Evolutionary conservation across 2,888 invertebrate genomes (phyloP), one percentile per base, ranked within the genome.

Genomic region (Polydrusus cervinus): DNA sequence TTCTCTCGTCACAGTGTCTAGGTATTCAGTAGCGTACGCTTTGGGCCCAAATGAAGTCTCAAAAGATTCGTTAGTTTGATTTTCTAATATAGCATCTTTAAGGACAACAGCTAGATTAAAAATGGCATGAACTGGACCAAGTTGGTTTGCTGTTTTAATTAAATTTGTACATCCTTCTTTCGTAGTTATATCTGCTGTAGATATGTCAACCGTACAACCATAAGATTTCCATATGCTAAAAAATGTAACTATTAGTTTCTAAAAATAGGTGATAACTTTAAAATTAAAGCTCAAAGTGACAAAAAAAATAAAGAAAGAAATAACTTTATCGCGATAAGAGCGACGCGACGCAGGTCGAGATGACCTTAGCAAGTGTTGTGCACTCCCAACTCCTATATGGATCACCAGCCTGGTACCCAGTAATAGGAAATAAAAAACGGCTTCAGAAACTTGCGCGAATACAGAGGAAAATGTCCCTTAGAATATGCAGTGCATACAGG

Each of bases 61-160:
- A 84, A 94, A 97, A 9, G 89, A 90, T 66, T 93, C 92, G 1
- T 87, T 86, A 0, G 91, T 92, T 86, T 95, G 95, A 84, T 95
- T 95, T 82, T 92, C 91, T 85, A 96, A 91, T 51, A 95, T 87
- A 0, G 91, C 91, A 83, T 96, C 96, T 79, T 90, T 90, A 9
- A 96, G 86, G 3, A 92, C 91, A 82, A 96, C 95, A 3, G 97
- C 97, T 77, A 97, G 88, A 85, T 98, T 97, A 88, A 97, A 97
- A 66, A 98, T 93, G 25, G 93, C 97, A 34, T 93, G 93, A 18
- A 97, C 91, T 2, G 91, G 91, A 0, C 93, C 95, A 79, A 94
- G 84, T 0, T 88, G 79, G 34, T 87, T 86, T 0, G 94, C 92
- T 82, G 91, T 89, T 60, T 89, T 88, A 0, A 98, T 83, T 78